A percentile compares a stretch with the other conserved stretches of the same genome.
phyloP scores from a whole-genome alignment of 53 echinoderm and acorn worm species.

The Astropecten irregularis region DNA sequence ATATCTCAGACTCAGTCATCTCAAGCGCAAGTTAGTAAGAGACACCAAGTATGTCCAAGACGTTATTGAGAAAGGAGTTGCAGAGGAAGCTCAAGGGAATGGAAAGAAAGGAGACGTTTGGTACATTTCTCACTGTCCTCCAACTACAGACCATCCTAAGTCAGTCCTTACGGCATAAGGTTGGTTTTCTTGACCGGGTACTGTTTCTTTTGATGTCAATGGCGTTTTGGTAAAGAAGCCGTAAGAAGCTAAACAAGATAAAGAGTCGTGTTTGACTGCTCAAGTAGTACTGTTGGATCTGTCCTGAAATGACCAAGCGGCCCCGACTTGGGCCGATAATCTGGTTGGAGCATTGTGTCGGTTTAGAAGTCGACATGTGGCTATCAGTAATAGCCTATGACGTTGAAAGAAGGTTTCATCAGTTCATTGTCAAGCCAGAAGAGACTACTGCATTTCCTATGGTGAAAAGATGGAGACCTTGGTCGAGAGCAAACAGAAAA shows the following conservation, averaged over 20 bases:
- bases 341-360: constrained; percentile 6
- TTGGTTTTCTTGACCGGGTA: no score
- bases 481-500: background rate
- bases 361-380: constrained; percentile 17
- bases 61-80: constrained; percentile 26
- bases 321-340: constrained; percentile 17
- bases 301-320: constrained; percentile 19
- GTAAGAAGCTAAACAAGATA: constrained; percentile 8
- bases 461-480: constrained; percentile 18
- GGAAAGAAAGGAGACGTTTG: constrained; percentile 26
- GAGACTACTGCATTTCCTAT: constrained; percentile 23
- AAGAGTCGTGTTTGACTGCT: constrained; percentile 2
- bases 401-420: constrained; percentile 38
- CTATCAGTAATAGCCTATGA: constrained; percentile 21
- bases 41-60: constrained; percentile 28
- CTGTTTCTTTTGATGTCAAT: no score
- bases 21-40: constrained; percentile 23
- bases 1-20: no score
- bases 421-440: constrained; percentile 11
- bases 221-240: constrained; percentile 5
- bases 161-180: no score
- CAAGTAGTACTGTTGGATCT: background rate
- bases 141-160: no score
- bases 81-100: constrained; percentile 7
- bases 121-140: constrained; percentile 49